phyloP scores from a whole-genome alignment of 2,888 invertebrate genomes.

The Caenorhabditis virilis region DNA sequence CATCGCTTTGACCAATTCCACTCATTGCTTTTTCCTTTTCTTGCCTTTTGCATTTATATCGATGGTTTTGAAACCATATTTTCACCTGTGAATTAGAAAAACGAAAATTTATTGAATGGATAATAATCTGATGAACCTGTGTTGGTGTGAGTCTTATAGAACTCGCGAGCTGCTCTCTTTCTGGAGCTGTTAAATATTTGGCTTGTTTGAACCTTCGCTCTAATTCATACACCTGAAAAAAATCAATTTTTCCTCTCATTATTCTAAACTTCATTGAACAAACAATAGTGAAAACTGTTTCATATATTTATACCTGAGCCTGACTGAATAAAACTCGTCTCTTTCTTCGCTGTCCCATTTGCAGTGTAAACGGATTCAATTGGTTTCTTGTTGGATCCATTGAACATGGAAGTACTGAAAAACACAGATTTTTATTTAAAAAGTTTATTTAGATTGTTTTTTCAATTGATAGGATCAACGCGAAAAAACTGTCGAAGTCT shows the following conservation, averaged over 20 bases:
- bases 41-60: constrained; percentile 56
- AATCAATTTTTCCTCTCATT: neutral
- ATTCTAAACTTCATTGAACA: too few species aligned
- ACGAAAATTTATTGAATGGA: neutral
- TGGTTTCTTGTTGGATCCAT: constrained; percentile 38
- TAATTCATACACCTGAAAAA: constrained; percentile 43
- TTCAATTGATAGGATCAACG: neutral
- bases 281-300: too few species aligned
- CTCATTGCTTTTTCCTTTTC: constrained; percentile 56
- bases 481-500: too few species aligned
- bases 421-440: neutral
- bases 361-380: neutral
- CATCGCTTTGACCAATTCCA: constrained; percentile 36
- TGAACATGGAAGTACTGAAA: constrained; percentile 42
- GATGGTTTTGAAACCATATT: constrained; percentile 58
- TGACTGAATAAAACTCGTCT: constrained; percentile 55
- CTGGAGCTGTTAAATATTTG: constrained; percentile 89
- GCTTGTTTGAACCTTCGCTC: constrained; percentile 91
- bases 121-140: constrained; percentile 72
- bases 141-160: constrained; percentile 93
- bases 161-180: constrained; percentile 92
- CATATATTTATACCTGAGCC: constrained; percentile 46
- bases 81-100: constrained; percentile 40
- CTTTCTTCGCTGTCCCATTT: constrained; percentile 50
- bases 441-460: neutral